A percentile compares a stretch with the other conserved stretches of the same genome.
phyloP scores from a whole-genome alignment of 2,888 invertebrate genomes.

The Apotomis capreana region DNA sequence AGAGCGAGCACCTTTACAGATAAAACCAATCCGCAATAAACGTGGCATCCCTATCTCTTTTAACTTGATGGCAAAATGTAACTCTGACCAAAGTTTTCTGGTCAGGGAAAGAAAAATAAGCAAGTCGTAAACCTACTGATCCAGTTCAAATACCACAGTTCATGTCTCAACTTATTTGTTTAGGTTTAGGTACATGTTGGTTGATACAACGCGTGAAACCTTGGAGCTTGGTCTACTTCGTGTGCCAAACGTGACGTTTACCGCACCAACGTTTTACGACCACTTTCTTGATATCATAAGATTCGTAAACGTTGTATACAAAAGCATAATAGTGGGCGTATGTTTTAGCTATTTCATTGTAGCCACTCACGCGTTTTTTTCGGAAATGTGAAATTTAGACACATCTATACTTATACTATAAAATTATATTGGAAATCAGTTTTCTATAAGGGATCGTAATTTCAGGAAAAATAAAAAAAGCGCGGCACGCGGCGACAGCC shows the following conservation, averaged over 20 bases:
- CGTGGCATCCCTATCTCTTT: background rate
- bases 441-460: too few relatives aligned
- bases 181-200: slow-evolving; percentile 46
- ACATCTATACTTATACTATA: too few relatives aligned
- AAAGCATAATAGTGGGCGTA: slow-evolving; percentile 9
- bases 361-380: background rate
- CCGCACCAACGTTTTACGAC: slow-evolving; percentile 26
- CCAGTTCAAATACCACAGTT: slow-evolving; percentile 51
- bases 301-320: slow-evolving; percentile 9
- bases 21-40: background rate
- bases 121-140: slow-evolving; percentile 54
- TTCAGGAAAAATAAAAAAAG: too few relatives aligned
- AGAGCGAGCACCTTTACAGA: too few relatives aligned
- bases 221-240: slow-evolving; percentile 32
- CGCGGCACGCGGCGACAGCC: too few relatives aligned
- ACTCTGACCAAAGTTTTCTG: background rate
- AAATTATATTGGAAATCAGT: too few relatives aligned
- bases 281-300: slow-evolving; percentile 34
- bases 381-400: background rate
- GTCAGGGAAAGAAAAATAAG: slow-evolving; percentile 47
- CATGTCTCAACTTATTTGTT: slow-evolving; percentile 51
- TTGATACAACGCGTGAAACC: slow-evolving; percentile 40
- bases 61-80: background rate
- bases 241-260: slow-evolving; percentile 36
- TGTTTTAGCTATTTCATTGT: slow-evolving; percentile 7